Evolutionary conservation across 2,113 vertebrate species (phyloP), one percentile per base, ranked within the genome.

Genomic region (Nesospiza acunhae): DNA sequence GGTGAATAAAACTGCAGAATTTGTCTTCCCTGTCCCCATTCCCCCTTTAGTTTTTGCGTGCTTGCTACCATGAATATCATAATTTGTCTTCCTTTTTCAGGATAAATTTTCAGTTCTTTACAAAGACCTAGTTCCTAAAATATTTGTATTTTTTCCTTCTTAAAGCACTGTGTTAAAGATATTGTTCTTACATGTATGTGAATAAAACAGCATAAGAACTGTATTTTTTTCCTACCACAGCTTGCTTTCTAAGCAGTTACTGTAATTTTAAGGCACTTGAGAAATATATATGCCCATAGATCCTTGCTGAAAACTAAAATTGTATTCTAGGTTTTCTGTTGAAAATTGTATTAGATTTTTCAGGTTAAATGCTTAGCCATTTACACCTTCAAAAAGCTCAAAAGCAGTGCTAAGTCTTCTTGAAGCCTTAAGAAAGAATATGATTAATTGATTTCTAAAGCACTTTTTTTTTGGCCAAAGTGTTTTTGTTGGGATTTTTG

Each of bases 31-130:
- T 56, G 2, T 33, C 67, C 15, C 7, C 2, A 4, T 81, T 86
- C 59, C 13, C 6, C 2, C 4, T 81, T 89, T 84, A 30, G 23
- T 76, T 44, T 33, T 41, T 47, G 4, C 6, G 23, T 76, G 18
- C 7, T 82, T 72, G 11, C 13, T 75, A 18, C 9, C 10, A 11
- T 19, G 7, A 16, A 16, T 19, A 62, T 17, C 0, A 3, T 17
- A 1, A 6, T 60, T 78, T 63, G 79, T 60, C 10, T 67, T 64
- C 30, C 4, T 22, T 68, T 79, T 53, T 53, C 37, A 68, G 41
- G 20, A 41, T 9, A 60, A 68, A 58, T 31, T 56, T 31, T 12
- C 4, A 10, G 14, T 74, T 87, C 39, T 59, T 75, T 60, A 60
- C 2, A 8, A 91, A 79, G 8, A 1, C 11, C 28, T 60, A 22